phyloP scores from a whole-genome alignment of 2,888 invertebrate species.

The Melieria crassipennis region DNA sequence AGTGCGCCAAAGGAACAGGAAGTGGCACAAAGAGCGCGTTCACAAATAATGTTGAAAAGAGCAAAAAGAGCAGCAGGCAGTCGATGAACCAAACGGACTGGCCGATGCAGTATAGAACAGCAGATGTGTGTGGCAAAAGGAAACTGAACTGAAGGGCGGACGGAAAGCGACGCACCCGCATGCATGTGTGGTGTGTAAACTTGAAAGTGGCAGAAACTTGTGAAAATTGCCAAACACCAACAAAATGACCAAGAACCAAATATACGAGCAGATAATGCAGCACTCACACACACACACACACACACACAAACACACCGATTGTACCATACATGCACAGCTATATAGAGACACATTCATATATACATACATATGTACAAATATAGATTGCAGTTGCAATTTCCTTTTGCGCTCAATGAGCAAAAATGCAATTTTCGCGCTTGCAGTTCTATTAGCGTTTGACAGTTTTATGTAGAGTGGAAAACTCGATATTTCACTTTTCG shows the following conservation, averaged over 20 bases:
- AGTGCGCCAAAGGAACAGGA: not conserved
- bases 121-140: no score
- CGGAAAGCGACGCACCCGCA: no score
- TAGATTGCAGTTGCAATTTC: constrained; percentile 42
- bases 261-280: not conserved
- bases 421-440: constrained; percentile 52
- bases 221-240: no score
- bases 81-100: not conserved
- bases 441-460: constrained; percentile 45
- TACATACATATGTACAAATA: constrained; percentile 5
- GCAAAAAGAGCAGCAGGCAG: not conserved
- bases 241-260: no score
- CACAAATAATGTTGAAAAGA: not conserved
- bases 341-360: not conserved
- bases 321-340: not conserved
- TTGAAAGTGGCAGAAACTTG: no score
- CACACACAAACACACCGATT: constrained; percentile 3
- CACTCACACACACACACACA: constrained; percentile 20
- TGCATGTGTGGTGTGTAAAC: no score
- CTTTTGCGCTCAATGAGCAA: constrained; percentile 48
- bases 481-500: no score
- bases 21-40: not conserved
- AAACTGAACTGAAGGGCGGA: no score
- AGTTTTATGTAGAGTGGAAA: no score
- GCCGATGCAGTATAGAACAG: no score